phyloP scores from a whole-genome alignment of 1,140 invertebrate species.

The Diorhabda sublineata region DNA sequence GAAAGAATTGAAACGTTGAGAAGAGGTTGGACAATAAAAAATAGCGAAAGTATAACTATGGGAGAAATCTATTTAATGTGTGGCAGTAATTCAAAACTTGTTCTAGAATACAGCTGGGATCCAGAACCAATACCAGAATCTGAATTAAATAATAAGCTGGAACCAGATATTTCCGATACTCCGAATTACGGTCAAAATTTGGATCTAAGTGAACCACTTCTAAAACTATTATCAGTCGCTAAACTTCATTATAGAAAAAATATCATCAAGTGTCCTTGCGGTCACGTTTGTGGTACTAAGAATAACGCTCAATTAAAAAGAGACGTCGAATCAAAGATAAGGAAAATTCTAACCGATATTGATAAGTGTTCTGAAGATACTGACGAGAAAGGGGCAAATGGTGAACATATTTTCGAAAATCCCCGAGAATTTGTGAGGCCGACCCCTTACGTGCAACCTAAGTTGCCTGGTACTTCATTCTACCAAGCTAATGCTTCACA shows the following conservation, averaged over 20 bases:
- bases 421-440: neutral
- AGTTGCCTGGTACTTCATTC: constrained; percentile 13
- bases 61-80: constrained; percentile 90
- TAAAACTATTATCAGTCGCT: constrained; percentile 60
- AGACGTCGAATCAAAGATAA: constrained; percentile 16
- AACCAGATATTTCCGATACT: constrained; percentile 31
- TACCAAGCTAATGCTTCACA: constrained; percentile 9
- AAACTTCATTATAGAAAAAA: constrained; percentile 48
- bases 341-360: constrained; percentile 20
- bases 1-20: constrained; percentile 55
- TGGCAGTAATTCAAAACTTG: constrained; percentile 72
- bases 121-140: constrained; percentile 32
- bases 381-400: constrained; percentile 11
- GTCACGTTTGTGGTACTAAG: constrained; percentile 51
- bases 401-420: constrained; percentile 16
- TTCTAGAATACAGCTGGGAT: constrained; percentile 81
- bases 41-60: constrained; percentile 73
- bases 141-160: constrained; percentile 5
- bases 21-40: constrained; percentile 73
- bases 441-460: constrained; percentile 16
- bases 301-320: constrained; percentile 28
- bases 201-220: constrained; percentile 47
- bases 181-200: constrained; percentile 22
- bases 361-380: constrained; percentile 18
- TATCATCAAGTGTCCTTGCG: constrained; percentile 49